phyloP scores from a whole-genome alignment of 1,140 invertebrate genomes.

The Drosophila sulfurigaster region DNA sequence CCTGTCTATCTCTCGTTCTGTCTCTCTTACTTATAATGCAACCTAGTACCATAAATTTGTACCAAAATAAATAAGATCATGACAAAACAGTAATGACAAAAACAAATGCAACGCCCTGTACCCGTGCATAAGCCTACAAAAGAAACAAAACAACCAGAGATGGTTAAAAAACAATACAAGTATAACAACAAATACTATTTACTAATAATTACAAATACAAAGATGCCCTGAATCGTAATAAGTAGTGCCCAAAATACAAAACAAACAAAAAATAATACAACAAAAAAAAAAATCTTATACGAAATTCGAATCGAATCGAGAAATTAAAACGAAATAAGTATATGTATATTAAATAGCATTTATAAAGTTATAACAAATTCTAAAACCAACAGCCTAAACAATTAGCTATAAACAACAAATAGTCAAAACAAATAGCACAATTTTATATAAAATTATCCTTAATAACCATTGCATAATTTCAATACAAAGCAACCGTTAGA shows the following conservation, averaged over 20 bases:
- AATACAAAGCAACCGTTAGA: slow-evolving; percentile 36
- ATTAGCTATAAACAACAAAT: slow-evolving; percentile 70
- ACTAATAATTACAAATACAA: slow-evolving; percentile 62
- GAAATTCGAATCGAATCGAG: slow-evolving; percentile 44
- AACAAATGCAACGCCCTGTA: slow-evolving; percentile 77
- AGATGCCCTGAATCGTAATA: slow-evolving; percentile 78
- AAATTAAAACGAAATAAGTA: slow-evolving; percentile 14
- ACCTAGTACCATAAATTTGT: slow-evolving; percentile 82
- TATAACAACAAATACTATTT: slow-evolving; percentile 70
- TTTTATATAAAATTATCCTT: slow-evolving; percentile 62
- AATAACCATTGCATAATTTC: slow-evolving; percentile 28
- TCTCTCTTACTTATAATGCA: slow-evolving; percentile 47
- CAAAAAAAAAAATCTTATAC: slow-evolving; percentile 55
- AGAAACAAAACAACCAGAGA: slow-evolving; percentile 45
- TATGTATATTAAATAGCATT: slow-evolving; percentile 74
- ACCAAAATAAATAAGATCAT: slow-evolving; percentile 61
- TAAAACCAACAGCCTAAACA: slow-evolving; percentile 75
- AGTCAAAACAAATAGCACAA: slow-evolving; percentile 73
- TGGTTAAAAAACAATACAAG: slow-evolving; percentile 57
- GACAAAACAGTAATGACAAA: slow-evolving; percentile 29
- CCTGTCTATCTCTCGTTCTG: slow-evolving; percentile 22
- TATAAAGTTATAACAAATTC: slow-evolving; percentile 77
- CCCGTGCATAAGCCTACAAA: slow-evolving; percentile 79
- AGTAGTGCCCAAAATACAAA: slow-evolving; percentile 76
- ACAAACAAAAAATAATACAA: slow-evolving; percentile 51